Percentiles rank a stretch among this genome's conserved stretches.
phyloP scores from a whole-genome alignment of 2,113 vertebrate species.

The Halichoeres trimaculatus region DNA sequence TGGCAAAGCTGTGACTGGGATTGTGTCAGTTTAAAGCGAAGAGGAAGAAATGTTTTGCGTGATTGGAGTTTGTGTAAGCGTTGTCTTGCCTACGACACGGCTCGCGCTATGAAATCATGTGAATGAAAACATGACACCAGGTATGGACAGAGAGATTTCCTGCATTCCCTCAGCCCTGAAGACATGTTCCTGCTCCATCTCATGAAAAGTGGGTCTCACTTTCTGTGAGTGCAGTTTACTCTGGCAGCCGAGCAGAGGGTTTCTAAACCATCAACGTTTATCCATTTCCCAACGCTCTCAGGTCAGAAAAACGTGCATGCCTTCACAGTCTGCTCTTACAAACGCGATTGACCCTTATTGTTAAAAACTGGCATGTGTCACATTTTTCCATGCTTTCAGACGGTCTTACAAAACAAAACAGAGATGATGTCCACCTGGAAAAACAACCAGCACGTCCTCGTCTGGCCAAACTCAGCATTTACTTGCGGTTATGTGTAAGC shows the following conservation, averaged over 20 bases:
- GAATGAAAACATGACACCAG: constrained; percentile 48
- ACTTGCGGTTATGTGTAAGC: constrained; percentile 65
- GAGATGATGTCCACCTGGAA: constrained; percentile 75
- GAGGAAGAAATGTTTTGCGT: constrained; percentile 36
- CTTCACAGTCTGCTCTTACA: constrained; percentile 56
- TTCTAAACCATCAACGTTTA: constrained; percentile 28
- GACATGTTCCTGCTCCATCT: constrained; percentile 38
- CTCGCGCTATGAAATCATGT: constrained; percentile 15
- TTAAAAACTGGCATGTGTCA: constrained; percentile 60
- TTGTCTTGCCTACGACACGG: constrained; percentile 20
- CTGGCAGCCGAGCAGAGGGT: constrained; percentile 50
- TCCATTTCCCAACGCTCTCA: constrained; percentile 49
- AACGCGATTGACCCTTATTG: constrained; percentile 61
- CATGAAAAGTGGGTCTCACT: constrained; percentile 42
- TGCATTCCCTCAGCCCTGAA: constrained; percentile 39
- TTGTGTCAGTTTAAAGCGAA: constrained; percentile 48
- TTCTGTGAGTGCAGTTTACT: constrained; percentile 53
- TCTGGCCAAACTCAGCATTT: constrained; percentile 64
- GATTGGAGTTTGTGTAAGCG: constrained; percentile 48
- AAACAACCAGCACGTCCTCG: constrained; percentile 65
- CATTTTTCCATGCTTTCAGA: constrained; percentile 36
- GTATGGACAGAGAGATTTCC: constrained; percentile 65
- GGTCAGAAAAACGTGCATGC: constrained; percentile 61
- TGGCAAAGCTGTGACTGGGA: constrained; percentile 34
- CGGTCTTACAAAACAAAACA: constrained; percentile 55